Evolutionary conservation across 2,113 vertebrate species (phyloP).

Genomic region (Gopherus flavomarginatus): DNA sequence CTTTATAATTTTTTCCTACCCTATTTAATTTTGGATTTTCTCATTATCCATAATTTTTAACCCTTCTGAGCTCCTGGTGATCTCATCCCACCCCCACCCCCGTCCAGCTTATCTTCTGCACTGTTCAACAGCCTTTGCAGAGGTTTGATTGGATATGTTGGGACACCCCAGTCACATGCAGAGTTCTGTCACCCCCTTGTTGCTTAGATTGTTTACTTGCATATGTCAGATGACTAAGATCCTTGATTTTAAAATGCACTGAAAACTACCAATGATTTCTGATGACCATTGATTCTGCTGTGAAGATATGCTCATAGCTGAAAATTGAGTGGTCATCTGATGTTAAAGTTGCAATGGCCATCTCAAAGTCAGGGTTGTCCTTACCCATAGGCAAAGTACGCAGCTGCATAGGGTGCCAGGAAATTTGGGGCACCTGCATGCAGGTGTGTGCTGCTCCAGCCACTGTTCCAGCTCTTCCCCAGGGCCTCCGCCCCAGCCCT

Average conservation of each 20-base stretch:
- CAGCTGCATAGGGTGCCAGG: too few relatives aligned
- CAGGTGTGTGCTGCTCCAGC: too few relatives aligned
- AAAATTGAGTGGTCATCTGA: neutral
- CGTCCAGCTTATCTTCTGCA: neutral
- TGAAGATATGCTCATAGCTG: neutral
- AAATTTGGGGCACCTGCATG: too few relatives aligned
- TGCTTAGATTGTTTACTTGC: neutral
- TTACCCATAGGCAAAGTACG: too few relatives aligned
- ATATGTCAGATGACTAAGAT: neutral
- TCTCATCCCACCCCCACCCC: too few relatives aligned
- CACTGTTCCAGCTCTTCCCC: too few relatives aligned
- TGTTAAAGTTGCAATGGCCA: neutral
- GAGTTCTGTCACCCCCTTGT: neutral
- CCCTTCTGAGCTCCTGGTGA: neutral
- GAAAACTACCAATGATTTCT: neutral
- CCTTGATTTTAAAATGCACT: fast-evolving
- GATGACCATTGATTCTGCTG: neutral
- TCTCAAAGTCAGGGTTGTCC: neutral
- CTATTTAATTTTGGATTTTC: neutral
- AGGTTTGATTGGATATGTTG: neutral
- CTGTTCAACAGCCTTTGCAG: neutral
- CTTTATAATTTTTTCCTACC: neutral
- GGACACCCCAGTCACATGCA: neutral
- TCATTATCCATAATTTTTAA: neutral
- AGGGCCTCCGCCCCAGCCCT: too few relatives aligned